Evolutionary conservation across 1,140 invertebrate species (phyloP).

Genomic region (Marisa cornuarietis): DNA sequence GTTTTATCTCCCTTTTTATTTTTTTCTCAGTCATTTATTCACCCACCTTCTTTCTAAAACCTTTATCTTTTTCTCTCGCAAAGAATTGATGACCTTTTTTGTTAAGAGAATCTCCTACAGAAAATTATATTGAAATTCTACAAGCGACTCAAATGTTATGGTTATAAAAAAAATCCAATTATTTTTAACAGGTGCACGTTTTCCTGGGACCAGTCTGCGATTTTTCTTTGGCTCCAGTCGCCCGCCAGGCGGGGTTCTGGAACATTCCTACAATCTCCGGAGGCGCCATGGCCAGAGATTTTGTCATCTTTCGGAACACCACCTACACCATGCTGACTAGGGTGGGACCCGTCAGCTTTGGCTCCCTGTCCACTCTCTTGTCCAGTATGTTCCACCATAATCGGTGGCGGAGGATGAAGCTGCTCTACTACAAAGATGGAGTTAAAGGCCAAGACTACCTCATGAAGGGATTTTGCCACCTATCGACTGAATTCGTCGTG

Average conservation of each 20-base stretch:
- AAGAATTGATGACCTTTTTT: too few relatives aligned
- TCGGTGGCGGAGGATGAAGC: slow-evolving; percentile 75
- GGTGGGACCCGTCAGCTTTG: slow-evolving; percentile 84
- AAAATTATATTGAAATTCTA: too few relatives aligned
- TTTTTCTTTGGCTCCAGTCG: slow-evolving; percentile 89
- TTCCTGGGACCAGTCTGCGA: slow-evolving; percentile 92
- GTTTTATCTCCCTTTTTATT: too few relatives aligned
- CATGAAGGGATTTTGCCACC: slow-evolving; percentile 43
- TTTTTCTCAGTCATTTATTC: too few relatives aligned
- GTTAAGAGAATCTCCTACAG: too few relatives aligned
- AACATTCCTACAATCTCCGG: slow-evolving; percentile 85
- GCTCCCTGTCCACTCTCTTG: slow-evolving; percentile 76
- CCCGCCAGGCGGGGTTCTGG: slow-evolving; percentile 84
- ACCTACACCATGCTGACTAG: slow-evolving; percentile 82
- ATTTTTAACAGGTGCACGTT: slow-evolving; percentile 70
- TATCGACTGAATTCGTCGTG: slow-evolving; percentile 34
- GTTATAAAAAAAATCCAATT: too few relatives aligned
- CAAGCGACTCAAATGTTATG: too few relatives aligned
- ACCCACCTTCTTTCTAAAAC: too few relatives aligned
- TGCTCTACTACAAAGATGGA: slow-evolving; percentile 75
- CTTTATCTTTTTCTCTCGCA: too few relatives aligned
- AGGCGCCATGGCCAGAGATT: slow-evolving; percentile 83
- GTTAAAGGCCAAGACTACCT: slow-evolving; percentile 65
- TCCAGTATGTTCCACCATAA: slow-evolving; percentile 72
- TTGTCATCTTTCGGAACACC: slow-evolving; percentile 65